These are phyloP conservation scores for Heliangelus exortis DNA, from an alignment of 2,797 vertebrate genomes.

Conservation along the genomic window DNA sequence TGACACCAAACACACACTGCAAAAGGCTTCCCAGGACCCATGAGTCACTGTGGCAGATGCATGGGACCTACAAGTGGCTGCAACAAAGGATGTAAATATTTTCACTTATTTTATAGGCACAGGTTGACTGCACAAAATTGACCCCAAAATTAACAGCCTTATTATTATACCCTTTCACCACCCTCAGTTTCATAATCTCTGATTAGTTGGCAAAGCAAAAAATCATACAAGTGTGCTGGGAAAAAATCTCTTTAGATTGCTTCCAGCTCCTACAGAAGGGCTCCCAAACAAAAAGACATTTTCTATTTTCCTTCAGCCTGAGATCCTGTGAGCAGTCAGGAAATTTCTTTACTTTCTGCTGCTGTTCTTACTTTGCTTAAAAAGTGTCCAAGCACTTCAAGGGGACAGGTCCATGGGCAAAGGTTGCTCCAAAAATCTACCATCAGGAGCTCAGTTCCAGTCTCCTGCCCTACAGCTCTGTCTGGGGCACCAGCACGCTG, in stretches of 20 bases:
- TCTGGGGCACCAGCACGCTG: fast-evolving
- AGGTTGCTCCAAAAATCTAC: background rate
- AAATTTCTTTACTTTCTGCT: background rate
- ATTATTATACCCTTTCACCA: background rate
- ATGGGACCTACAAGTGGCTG: fast-evolving
- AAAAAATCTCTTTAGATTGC: background rate
- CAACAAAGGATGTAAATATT: background rate
- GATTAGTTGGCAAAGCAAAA: background rate
- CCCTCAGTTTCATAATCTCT: background rate
- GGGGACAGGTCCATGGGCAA: background rate
- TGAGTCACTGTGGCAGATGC: fast-evolving
- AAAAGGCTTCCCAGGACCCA: background rate
- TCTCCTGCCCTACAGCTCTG: background rate
- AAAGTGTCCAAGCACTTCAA: fast-evolving
- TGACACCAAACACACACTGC: background rate
- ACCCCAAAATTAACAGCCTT: background rate
- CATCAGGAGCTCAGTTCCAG: background rate
- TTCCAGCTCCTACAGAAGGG: background rate
- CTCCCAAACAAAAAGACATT: background rate
- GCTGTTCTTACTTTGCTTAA: background rate
- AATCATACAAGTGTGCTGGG: background rate
- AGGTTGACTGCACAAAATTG: background rate
- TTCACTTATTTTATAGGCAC: background rate
- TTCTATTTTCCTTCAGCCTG: background rate
- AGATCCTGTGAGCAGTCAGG: background rate